These are phyloP conservation scores for Poeciliopsis turneri DNA, from an alignment of 2,797 vertebrate genomes.

Conservation along the genomic window DNA sequence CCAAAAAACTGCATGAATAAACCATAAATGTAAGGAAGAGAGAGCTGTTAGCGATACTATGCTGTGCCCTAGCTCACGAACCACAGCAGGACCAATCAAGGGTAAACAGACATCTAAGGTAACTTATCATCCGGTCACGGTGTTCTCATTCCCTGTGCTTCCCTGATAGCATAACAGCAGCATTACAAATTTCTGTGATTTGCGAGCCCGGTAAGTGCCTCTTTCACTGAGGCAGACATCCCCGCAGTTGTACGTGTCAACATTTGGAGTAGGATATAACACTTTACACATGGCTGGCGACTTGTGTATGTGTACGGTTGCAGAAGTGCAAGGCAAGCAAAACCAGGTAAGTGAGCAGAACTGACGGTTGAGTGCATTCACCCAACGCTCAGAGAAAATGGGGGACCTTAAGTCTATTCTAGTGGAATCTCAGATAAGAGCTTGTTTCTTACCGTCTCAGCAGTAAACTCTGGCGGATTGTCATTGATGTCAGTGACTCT, in stretches of 20 bases:
- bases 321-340: conserved; percentile 68
- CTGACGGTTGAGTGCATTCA: conserved; percentile 45
- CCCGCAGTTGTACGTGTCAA: conserved; percentile 70
- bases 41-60: conserved; percentile 68
- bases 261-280: conserved; percentile 66
- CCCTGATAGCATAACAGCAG: conserved; percentile 63
- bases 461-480: conserved; percentile 96
- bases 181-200: conserved; percentile 71
- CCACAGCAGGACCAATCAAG: conserved; percentile 63
- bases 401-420: conserved; percentile 22
- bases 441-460: conserved; percentile 87
- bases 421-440: conserved; percentile 23
- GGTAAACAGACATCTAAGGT: conserved; percentile 72
- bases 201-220: conserved; percentile 59
- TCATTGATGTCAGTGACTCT: conserved; percentile 96
- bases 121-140: conserved; percentile 74
- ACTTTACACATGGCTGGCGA: conserved; percentile 60
- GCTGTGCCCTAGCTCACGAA: conserved; percentile 40
- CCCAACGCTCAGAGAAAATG: conserved; percentile 35
- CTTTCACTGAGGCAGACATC: conserved; percentile 56
- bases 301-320: conserved; percentile 57
- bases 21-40: conserved; percentile 56
- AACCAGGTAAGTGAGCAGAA: conserved; percentile 55
- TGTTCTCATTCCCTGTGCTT: conserved; percentile 62
- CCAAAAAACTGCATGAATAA: conserved; percentile 90